phyloP scores from a whole-genome alignment of 2,888 invertebrate genomes.

The Thereva nobilitata region DNA sequence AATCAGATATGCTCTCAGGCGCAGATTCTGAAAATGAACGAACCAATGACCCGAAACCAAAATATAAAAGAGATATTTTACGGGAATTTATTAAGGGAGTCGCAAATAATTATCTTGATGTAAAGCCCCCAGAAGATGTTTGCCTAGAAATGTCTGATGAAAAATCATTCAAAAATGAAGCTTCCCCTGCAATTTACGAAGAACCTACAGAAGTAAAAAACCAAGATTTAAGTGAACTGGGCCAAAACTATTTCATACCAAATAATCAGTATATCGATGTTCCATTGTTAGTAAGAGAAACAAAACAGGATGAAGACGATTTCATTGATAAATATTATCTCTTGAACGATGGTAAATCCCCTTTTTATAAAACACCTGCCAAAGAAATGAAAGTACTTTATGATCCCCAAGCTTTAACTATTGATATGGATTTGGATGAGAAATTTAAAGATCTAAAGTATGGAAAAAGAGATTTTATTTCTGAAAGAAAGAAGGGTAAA shows the following conservation, averaged over 20 bases:
- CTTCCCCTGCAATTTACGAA: background rate
- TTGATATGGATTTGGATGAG: constrained; percentile 43
- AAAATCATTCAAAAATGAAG: background rate
- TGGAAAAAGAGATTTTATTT: background rate
- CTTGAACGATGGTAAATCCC: constrained; percentile 42
- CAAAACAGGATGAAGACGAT: constrained; percentile 31
- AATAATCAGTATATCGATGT: background rate
- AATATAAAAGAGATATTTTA: constrained; percentile 42
- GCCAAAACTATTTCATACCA: background rate
- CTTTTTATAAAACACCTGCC: background rate
- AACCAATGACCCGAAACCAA: background rate
- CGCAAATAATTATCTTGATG: constrained; percentile 31
- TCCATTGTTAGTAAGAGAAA: background rate
- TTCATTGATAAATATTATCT: constrained; percentile 44
- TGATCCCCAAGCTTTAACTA: constrained; percentile 39
- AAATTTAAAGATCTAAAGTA: constrained; percentile 42
- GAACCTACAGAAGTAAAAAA: background rate
- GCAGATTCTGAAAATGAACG: background rate
- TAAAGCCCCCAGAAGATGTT: background rate
- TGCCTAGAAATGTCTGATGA: background rate
- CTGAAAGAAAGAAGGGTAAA: background rate
- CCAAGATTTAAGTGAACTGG: background rate
- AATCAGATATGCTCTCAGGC: background rate
- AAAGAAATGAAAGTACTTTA: constrained; percentile 28
- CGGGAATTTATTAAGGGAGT: constrained; percentile 45